Evolutionary conservation across 1,140 invertebrate genomes (phyloP), one percentile per base, ranked within the genome.

Genomic region (Harpegnathos saltator): DNA sequence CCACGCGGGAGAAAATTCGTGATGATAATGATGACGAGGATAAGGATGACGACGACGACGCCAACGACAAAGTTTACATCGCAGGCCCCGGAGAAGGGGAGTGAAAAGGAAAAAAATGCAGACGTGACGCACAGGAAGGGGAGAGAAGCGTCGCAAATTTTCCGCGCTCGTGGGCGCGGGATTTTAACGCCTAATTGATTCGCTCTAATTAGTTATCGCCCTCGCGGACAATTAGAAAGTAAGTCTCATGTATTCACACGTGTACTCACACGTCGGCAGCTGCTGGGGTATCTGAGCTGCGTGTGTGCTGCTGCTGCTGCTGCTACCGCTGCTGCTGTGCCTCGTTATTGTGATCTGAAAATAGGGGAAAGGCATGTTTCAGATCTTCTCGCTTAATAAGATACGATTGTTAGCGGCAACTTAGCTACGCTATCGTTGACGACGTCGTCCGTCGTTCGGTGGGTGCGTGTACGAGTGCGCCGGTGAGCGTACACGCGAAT

Each of bases 281-380:
- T 90, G 81, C 50, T 90, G 83, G 89, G 92, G 91, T 91, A 94
- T 92, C 87, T 94, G 93, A 71, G 93, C 93, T 72, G 92, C 93
- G 61, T 89, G 83, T 88, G 85, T 85, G 83, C 75, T 90, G 89
- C 90, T 91, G 54, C 24, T 38, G 62, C 91, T 90, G 87, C 90
- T 91, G 54, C 24, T 85, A 82, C 75, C 90, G 89, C 90, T 91
- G 54, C 24, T 38, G 62, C 91, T 90, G 87, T 92, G 91, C 90
- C 91, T 93, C 84, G 90, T 89, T 89, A 93, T 91, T 91, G 91
- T 92, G 82, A 94, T 90, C 93, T 94, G 89, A 71, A 93, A 93
- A 90, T 62, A 88, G 38, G 87, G 50, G 63, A 91, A 89, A 50
- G 63, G 38, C 29, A 71, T 77, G 77, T 72, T 48, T 89, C 83